A percentile compares a stretch with the other conserved stretches of the same genome.
Conservation (phyloP, 2,797 vertebrate genomes). For the Enteromius anoplus region DNA sequence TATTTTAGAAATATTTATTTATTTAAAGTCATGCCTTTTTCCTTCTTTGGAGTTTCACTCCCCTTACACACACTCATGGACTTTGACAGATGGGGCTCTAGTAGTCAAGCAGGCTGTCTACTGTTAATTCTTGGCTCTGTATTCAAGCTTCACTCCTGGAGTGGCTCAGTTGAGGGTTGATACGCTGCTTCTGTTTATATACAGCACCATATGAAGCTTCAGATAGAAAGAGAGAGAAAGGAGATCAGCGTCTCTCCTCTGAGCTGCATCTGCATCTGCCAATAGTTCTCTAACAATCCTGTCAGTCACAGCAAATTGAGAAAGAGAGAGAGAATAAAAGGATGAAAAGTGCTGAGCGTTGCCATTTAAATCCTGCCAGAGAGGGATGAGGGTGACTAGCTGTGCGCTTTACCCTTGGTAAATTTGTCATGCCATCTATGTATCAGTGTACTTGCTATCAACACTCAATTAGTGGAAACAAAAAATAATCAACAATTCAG, state of each 20-base stretch:
- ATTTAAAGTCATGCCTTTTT: not conserved
- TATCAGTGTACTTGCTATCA: not conserved
- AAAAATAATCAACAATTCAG: too few species aligned
- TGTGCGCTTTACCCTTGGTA: not conserved
- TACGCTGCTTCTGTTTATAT: constrained; percentile 7
- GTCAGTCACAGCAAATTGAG: constrained; percentile 26
- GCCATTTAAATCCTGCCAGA: constrained; percentile 64
- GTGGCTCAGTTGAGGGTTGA: constrained; percentile 26
- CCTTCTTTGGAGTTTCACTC: constrained; percentile 36
- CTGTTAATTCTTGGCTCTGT: constrained; percentile 52
- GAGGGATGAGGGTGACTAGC: constrained; percentile 43
- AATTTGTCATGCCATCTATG: not conserved
- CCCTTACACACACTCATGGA: constrained; percentile 44
- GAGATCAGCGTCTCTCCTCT: constrained; percentile 28
- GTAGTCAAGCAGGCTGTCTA: constrained; percentile 59
- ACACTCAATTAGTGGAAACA: not conserved
- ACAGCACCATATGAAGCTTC: constrained; percentile 11
- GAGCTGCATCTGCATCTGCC: constrained; percentile 23
- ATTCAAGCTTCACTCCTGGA: constrained; percentile 40
- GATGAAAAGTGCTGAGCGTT: constrained; percentile 30
- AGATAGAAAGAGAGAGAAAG: constrained; percentile 3
- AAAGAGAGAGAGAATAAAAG: constrained; percentile 34
- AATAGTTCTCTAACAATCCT: constrained; percentile 17
- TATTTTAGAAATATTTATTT: not conserved
- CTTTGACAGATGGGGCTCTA: constrained; percentile 64